Base-by-base conservation (phyloP, 2,113 vertebrate genomes). In the Acanthisitta chloris region DNA sequence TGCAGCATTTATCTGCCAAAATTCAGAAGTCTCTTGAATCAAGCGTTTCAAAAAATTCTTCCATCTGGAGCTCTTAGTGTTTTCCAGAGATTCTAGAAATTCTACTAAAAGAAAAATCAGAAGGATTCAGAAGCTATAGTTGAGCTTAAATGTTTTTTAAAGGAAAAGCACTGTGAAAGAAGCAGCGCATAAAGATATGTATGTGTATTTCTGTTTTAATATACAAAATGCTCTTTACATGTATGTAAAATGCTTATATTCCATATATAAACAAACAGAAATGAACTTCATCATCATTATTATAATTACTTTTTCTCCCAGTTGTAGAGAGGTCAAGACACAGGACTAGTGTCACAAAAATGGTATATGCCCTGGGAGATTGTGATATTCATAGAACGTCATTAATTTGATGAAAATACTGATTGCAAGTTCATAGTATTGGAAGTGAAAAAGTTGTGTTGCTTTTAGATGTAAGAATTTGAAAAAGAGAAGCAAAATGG, bases 1-100 rank as follows among this genome's bases (percentile, higher is more conserved):
- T 97, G 97, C 94, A 96, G 94, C 86, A 57, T 83, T 95, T 36
- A 73, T 97, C 91, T 98, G 97, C 98, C 98, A 98, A 97, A 95
- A 92, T 87, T 96, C 91, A 90, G 40, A 92, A 97, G 94, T 69
- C 90, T 96, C 93, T 94, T 96, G 90, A 97, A 96, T 96, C 88
- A 73, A 93, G 95, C 91, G 92, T 97, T 96, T 87, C 42, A 88
- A 92, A 95, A 96, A 93, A 61, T 67, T 82, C 66, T 92, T 96
- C 97, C 97, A 97, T 97, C 97, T 97, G 96, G 95, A 95, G 85
- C 88, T 92, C 65, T 81, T 61, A 79, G 81, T 92, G 54, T 96
- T 96, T 93, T 92, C 92, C 92, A 94, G 91, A 92, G 69, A 88
- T 84, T 97, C 70, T 86, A 88, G 81, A 92, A 90, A 86, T 91